phyloP scores from a whole-genome alignment of 2,797 vertebrate species.

The Pelobates cultripes region DNA sequence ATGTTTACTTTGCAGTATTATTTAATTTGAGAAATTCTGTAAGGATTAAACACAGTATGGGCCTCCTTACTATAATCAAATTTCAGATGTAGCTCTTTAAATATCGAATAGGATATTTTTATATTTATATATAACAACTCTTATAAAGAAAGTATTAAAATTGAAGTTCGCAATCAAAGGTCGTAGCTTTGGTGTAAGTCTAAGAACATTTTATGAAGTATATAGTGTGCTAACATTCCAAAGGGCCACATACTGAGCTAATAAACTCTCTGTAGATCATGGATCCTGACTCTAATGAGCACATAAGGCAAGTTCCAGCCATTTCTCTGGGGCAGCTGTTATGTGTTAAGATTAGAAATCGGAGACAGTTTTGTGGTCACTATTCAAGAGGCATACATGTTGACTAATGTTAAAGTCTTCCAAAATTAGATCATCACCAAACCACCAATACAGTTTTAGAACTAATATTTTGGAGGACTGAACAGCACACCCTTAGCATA shows the following conservation, averaged over 20 bases:
- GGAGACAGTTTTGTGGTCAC: conserved; percentile 52
- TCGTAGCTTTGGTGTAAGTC: not conserved
- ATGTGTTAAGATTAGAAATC: conserved; percentile 59
- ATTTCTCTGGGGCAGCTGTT: conserved; percentile 68
- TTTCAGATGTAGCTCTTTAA: too few species aligned
- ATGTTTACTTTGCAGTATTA: too few species aligned
- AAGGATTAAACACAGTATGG: too few species aligned
- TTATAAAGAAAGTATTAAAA: not conserved
- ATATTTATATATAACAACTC: too few species aligned
- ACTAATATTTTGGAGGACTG: not conserved
- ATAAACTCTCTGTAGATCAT: conserved; percentile 68
- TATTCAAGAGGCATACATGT: conserved; percentile 25
- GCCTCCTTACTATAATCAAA: too few species aligned
- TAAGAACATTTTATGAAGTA: conserved; percentile 59
- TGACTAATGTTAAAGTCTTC: conserved; percentile 50
- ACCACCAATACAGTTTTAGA: conserved; percentile 30
- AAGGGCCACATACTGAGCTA: conserved; percentile 70
- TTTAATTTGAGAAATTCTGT: too few species aligned
- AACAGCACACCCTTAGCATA: too few species aligned
- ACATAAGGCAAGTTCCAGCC: conserved; percentile 65
- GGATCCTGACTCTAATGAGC: conserved; percentile 55
- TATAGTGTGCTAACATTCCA: conserved; percentile 66
- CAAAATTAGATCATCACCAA: conserved; percentile 54
- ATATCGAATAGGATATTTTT: too few species aligned
- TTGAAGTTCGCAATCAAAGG: conserved; percentile 10